A percentile compares a stretch with the other conserved stretches of the same genome.
Evolutionary conservation across 2,113 vertebrate genomes (phyloP).

Genomic region (Sminthopsis crassicaudata): DNA sequence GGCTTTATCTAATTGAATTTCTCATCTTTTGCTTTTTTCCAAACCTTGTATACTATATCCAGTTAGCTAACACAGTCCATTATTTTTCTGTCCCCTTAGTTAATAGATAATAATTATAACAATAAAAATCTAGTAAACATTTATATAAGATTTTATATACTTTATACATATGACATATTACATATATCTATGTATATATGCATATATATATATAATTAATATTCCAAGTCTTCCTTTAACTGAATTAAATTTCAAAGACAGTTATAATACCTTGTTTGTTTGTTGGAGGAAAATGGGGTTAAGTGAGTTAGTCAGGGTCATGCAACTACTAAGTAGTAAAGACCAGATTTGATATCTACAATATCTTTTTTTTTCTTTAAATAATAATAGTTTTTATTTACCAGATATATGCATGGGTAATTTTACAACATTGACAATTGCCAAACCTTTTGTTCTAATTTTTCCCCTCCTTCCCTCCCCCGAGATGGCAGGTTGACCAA

Average conservation of each 20-base stretch:
- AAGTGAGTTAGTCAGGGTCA: background rate
- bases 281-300: background rate
- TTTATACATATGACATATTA: background rate
- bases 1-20: background rate
- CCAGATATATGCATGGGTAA: too few relatives aligned
- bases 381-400: too few relatives aligned
- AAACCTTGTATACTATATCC: background rate
- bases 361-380: too few relatives aligned
- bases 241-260: background rate
- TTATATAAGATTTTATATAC: background rate
- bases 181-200: too few relatives aligned
- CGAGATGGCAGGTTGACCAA: too few relatives aligned
- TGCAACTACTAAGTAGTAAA: background rate
- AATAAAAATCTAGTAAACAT: background rate
- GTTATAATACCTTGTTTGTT: background rate
- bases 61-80: background rate
- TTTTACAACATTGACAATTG: too few relatives aligned
- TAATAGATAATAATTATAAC: background rate
- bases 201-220: background rate
- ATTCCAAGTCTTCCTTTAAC: background rate
- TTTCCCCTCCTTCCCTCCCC: too few relatives aligned
- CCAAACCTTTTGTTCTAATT: too few relatives aligned
- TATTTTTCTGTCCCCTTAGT: background rate
- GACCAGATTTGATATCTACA: background rate
- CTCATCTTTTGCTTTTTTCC: background rate